These are phyloP conservation scores for Amblyopsis rosae DNA, from an alignment of 2,113 vertebrate species.

Conservation along the genomic window DNA sequence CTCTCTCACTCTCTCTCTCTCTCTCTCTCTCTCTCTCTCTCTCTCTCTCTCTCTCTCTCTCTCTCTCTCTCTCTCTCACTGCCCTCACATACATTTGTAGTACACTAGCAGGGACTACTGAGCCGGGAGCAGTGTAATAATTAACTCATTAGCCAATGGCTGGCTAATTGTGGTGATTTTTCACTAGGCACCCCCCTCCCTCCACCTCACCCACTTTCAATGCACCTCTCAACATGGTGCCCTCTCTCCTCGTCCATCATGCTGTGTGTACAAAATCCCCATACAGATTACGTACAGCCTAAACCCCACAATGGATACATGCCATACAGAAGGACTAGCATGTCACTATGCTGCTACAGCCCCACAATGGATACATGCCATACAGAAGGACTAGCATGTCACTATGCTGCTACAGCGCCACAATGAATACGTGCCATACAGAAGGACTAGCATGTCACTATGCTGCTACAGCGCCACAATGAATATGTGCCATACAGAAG, in stretches of 20 bases:
- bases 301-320: no score
- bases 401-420: neutral
- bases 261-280: neutral
- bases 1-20: constrained; percentile 21
- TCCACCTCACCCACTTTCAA: neutral
- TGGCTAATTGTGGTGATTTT: constrained; percentile 75
- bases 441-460: neutral
- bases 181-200: constrained; percentile 54
- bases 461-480: neutral
- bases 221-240: constrained; percentile 49
- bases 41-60: neutral
- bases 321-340: constrained; percentile 9
- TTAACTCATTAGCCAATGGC: constrained; percentile 72
- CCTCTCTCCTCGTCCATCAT: constrained; percentile 44
- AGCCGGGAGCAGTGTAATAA: constrained; percentile 68
- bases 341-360: constrained; percentile 23
- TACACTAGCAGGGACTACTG: constrained; percentile 14
- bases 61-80: neutral
- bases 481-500: neutral
- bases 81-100: neutral
- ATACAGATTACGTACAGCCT: no score
- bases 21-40: constrained; percentile 6
- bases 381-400: no score
- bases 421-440: neutral
- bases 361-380: neutral